These are phyloP conservation scores for Pristiophorus japonicus DNA, from an alignment of 2,113 vertebrate species.

Conservation along the genomic window DNA sequence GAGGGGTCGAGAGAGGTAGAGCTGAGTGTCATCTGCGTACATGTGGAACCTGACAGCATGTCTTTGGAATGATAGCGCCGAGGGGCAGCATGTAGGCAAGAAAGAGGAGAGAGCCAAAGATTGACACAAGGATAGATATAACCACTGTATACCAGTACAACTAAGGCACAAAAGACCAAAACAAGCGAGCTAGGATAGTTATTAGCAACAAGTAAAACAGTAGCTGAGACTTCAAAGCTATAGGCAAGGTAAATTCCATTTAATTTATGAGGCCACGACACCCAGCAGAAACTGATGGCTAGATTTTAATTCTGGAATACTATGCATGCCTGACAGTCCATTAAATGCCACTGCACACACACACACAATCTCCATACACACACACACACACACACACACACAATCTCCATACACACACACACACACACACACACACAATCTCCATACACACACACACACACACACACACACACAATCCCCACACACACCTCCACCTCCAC, in stretches of 20 bases:
- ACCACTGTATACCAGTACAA: neutral
- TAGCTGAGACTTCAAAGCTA: neutral
- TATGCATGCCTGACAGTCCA: neutral
- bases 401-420: too few relatives aligned
- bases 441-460: too few relatives aligned
- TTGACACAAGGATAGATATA: neutral
- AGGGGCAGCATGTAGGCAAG: neutral
- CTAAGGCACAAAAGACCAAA: neutral
- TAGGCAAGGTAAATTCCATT: neutral
- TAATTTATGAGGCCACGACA: neutral
- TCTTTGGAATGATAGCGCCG: neutral
- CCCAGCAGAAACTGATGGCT: neutral
- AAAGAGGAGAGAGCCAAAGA: neutral
- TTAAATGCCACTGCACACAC: neutral
- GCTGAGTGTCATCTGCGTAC: neutral
- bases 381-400: too few relatives aligned
- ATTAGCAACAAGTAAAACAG: conserved; percentile 13
- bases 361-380: too few relatives aligned
- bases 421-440: too few relatives aligned
- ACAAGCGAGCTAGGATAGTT: neutral
- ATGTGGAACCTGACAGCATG: neutral
- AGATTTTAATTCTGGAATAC: neutral
- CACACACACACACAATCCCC: too few relatives aligned
- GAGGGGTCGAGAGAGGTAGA: neutral
- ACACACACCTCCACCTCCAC: too few relatives aligned